Evolutionary conservation across 2,113 vertebrate genomes (phyloP).

Genomic region (Morone chrysops): DNA sequence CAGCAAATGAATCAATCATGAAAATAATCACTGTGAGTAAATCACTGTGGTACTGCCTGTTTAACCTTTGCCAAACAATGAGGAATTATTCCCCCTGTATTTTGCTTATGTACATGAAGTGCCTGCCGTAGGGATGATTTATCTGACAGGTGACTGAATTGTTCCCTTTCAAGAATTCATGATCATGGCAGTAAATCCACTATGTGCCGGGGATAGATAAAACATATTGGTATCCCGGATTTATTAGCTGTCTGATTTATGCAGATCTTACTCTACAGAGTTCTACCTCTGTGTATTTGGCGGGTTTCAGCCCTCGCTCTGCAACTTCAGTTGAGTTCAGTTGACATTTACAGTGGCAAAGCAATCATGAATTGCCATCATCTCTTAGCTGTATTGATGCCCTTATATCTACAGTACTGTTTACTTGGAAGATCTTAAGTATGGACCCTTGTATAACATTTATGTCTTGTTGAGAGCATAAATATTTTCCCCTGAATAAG

Average conservation of each 20-base stretch:
- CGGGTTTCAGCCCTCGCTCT: conserved; percentile 15
- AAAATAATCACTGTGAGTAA: conserved; percentile 15
- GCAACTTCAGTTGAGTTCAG: conserved; percentile 6
- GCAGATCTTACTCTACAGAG: conserved; percentile 60
- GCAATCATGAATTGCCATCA: conserved; percentile 40
- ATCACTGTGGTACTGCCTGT: conserved; percentile 7
- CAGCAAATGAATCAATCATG: conserved; percentile 5
- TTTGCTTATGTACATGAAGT: conserved; percentile 49
- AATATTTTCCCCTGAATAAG: conserved; percentile 64
- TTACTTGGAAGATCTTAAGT: conserved; percentile 41
- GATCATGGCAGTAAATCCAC: conserved; percentile 59
- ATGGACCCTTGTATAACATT: conserved; percentile 45
- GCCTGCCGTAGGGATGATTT: conserved; percentile 35
- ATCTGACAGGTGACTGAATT: conserved; percentile 62
- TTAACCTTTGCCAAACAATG: conserved; percentile 47
- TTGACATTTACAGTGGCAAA: conserved; percentile 45
- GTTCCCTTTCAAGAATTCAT: conserved; percentile 55
- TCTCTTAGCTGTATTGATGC: conserved; percentile 39
- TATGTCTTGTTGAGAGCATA: conserved; percentile 62
- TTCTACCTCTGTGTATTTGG: conserved; percentile 37
- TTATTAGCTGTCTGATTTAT: conserved; percentile 69
- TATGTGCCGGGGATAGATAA: conserved; percentile 40
- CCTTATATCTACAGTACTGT: conserved; percentile 35
- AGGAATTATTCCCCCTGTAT: conserved; percentile 35
- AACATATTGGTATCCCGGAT: conserved; percentile 54